These are phyloP conservation scores for Papilio glaucus DNA, from an alignment of 1,140 invertebrate species.

Conservation along the genomic window DNA sequence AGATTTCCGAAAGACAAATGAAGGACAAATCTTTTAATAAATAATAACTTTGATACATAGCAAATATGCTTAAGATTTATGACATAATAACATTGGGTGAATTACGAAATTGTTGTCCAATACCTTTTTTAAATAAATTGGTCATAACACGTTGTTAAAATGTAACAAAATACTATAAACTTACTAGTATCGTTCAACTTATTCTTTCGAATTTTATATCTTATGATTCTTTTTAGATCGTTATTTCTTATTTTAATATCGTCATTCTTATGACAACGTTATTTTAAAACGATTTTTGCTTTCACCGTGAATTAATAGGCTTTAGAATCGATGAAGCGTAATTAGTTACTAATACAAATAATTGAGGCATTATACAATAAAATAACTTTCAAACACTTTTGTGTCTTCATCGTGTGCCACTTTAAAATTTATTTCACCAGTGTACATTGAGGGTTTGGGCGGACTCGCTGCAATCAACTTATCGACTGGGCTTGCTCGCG, in stretches of 20 bases:
- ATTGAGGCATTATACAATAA: background rate
- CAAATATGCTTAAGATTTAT: background rate
- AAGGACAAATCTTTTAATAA: slow-evolving; percentile 6
- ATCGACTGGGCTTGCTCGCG: slow-evolving; percentile 55
- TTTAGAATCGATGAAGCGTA: background rate
- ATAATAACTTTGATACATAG: background rate
- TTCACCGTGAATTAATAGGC: no score
- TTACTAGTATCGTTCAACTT: no score
- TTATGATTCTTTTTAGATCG: background rate
- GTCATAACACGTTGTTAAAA: background rate
- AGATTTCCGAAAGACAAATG: slow-evolving; percentile 21
- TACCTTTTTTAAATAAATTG: background rate
- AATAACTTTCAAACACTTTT: background rate
- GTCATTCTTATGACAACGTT: background rate
- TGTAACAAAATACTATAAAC: background rate
- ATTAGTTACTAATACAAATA: background rate
- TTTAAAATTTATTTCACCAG: slow-evolving; percentile 76
- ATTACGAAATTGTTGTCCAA: background rate
- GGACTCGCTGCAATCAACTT: slow-evolving; percentile 71
- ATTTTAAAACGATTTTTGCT: background rate
- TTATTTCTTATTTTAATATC: background rate
- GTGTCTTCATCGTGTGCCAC: slow-evolving; percentile 31
- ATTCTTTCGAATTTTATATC: no score
- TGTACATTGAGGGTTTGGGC: slow-evolving; percentile 77
- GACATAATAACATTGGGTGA: background rate